Base-by-base conservation (phyloP, 2,113 vertebrate genomes). In the Romanogobio albipinnatus region DNA sequence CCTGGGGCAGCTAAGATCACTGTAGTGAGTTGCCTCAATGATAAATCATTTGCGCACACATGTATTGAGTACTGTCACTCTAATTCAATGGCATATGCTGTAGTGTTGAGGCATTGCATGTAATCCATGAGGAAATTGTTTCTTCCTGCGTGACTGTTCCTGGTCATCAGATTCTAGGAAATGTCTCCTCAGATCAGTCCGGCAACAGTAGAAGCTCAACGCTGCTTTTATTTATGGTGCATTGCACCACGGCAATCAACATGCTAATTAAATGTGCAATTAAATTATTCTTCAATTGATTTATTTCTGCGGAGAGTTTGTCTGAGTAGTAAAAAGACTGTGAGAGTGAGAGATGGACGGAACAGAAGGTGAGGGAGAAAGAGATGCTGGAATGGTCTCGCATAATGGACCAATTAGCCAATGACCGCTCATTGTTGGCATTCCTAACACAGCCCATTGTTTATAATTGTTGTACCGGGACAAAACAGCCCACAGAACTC, bases 261-360 rank as follows among this genome's bases (percentile, higher is more conserved):
- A 84, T 62, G n/a, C 88, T 84, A 82, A 92, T 91, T 84, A 91
- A 93, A 90, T 92, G 91, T 89, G 89, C 89, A 92, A 92, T 93
- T 92, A 91, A 93, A 90, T 91, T 87, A 89, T 86, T 88, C 85
- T 88, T 90, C 85, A 92, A 91, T 90, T 89, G 90, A 93, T 89
- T 87, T 86, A 85, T 62, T 76, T 84, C 81, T 84, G 58, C 49
- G 43, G 80, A 76, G 79, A 79, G 36, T 26, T 85, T 74, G 68
- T 71, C 59, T 8, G 17, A 49, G 64, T 66, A 59, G 33, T 33
- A 53, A 43, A 68, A 74, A 43, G 56, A 24, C 56, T 33, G 51
- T 47, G 39, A n/a, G 49, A n/a, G 79, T 47, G 24, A 47, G 90
- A 87, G 90, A 80, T 82, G 84, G 88, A 87, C 87, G 90, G 86